Evolutionary conservation across 2,888 invertebrate species (phyloP).

Genomic region (Drepana falcataria): DNA sequence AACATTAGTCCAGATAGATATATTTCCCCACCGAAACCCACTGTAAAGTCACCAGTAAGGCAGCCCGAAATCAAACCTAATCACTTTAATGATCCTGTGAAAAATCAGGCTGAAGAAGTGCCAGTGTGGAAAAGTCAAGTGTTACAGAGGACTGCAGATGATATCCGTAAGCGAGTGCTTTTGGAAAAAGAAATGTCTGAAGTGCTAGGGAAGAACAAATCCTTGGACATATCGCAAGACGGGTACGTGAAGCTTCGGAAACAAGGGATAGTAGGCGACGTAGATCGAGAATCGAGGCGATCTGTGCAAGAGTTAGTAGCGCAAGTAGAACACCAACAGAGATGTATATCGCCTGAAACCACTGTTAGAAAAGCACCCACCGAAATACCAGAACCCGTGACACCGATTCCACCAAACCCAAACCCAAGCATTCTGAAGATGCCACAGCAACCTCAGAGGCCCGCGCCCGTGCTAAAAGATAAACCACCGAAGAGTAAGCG

Average conservation of each 20-base stretch:
- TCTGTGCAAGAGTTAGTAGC: constrained; percentile 82
- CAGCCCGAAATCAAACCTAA: constrained; percentile 37
- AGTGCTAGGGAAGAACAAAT: constrained; percentile 44
- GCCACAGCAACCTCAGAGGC: constrained; percentile 68
- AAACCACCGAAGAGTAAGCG: constrained; percentile 71
- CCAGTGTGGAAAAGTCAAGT: constrained; percentile 70
- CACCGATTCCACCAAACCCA: constrained; percentile 34
- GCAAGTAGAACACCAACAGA: constrained; percentile 75
- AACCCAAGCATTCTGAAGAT: constrained; percentile 55
- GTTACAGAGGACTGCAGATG: constrained; percentile 67
- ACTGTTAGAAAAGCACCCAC: constrained; percentile 51
- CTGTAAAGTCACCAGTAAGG: constrained; percentile 51
- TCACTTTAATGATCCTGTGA: constrained; percentile 41
- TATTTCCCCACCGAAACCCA: constrained; percentile 44
- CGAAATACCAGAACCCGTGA: constrained; percentile 36
- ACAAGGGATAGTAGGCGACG: constrained; percentile 42
- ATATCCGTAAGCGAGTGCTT: constrained; percentile 59
- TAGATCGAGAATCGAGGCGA: constrained; percentile 63
- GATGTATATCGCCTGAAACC: constrained; percentile 60
- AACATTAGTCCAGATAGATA: constrained; percentile 51
- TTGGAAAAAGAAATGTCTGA: constrained; percentile 65
- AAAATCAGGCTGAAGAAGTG: constrained; percentile 33
- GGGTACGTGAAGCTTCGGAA: constrained; percentile 71
- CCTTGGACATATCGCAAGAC: constrained; percentile 69
- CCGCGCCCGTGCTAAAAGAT: constrained; percentile 68